These are phyloP conservation scores for Leptodactylus fallax DNA, from an alignment of 2,797 vertebrate species.

Conservation along the genomic window DNA sequence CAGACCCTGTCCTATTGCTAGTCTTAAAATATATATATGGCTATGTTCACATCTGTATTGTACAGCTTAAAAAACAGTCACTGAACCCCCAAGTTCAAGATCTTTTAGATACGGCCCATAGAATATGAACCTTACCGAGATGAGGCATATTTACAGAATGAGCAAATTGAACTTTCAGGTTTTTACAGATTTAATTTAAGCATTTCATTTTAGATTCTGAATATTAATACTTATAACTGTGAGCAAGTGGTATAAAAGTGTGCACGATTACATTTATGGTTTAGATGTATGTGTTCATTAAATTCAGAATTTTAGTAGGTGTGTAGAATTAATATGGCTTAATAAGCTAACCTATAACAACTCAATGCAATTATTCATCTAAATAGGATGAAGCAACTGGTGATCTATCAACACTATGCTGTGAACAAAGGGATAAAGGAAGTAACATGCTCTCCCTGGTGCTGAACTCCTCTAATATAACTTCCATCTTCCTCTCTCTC, in stretches of 20 bases:
- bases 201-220: conserved; percentile 10
- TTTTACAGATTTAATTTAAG: conserved; percentile 21
- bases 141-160: background rate
- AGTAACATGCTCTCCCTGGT: conserved; percentile 22
- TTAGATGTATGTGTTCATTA: background rate
- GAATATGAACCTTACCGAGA: background rate
- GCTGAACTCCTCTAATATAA: background rate
- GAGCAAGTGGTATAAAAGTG: background rate
- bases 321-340: conserved; percentile 4
- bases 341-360: conserved; percentile 4
- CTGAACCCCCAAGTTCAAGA: background rate
- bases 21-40: background rate
- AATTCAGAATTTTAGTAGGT: conserved; percentile 24
- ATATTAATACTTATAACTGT: background rate
- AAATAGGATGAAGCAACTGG: conserved; percentile 13
- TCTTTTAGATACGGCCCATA: background rate
- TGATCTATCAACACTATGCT: background rate
- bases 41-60: too few species aligned
- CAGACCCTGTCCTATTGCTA: background rate
- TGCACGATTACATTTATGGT: conserved; percentile 12
- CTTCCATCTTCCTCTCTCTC: background rate
- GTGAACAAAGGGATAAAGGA: background rate
- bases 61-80: background rate
- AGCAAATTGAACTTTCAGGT: background rate
- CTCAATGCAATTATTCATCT: background rate